Conservation (phyloP, 2,113 vertebrate species). For the Mastomys coucha region DNA sequence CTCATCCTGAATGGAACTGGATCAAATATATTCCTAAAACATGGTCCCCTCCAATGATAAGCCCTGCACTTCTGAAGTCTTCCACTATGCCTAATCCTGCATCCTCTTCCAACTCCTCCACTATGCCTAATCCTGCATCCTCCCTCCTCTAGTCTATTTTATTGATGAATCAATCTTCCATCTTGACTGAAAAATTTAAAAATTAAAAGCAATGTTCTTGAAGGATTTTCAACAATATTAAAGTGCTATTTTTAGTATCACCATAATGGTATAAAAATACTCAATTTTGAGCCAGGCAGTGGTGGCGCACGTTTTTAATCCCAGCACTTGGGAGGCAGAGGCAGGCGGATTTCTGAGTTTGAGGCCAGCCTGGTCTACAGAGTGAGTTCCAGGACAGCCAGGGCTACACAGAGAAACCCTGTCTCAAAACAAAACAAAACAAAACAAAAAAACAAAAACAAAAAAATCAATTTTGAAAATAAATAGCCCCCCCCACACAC, state of each 20-base stretch:
- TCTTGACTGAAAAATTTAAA: background rate
- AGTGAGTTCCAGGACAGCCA: no score
- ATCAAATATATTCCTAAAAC: background rate
- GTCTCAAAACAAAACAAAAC: no score
- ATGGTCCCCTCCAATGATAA: background rate
- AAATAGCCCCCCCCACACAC: background rate
- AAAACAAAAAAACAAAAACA: no score
- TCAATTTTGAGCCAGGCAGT: no score
- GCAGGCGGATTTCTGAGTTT: no score
- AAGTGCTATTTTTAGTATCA: background rate
- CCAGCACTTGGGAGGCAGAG: no score
- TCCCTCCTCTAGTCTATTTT: background rate
- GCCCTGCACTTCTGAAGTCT: background rate
- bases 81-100: background rate
- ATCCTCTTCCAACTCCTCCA: no score
- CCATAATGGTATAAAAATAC: background rate
- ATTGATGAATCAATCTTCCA: background rate
- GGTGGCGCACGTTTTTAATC: no score
- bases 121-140: no score
- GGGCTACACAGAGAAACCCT: no score
- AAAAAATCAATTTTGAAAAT: background rate
- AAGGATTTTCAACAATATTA: background rate
- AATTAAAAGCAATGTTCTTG: background rate
- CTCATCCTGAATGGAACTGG: background rate
- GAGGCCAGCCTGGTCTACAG: no score